These are phyloP conservation scores for Sardinella longiceps DNA, from an alignment of 2,797 vertebrate genomes.

Conservation along the genomic window DNA sequence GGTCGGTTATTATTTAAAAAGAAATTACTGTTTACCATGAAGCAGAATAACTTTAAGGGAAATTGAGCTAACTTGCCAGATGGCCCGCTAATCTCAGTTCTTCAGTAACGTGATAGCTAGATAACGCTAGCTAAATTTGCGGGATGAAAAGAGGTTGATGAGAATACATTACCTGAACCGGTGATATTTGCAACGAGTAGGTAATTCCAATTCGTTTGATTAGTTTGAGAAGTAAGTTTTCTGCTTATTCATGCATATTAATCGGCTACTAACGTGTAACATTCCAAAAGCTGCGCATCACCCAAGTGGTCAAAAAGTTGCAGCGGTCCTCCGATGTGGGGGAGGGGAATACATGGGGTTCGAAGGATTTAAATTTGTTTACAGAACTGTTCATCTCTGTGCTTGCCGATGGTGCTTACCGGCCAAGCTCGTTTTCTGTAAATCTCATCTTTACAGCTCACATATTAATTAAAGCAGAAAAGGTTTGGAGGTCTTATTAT, in stretches of 20 bases:
- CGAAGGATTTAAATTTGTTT: background rate
- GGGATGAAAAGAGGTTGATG: background rate
- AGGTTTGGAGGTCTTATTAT: too few relatives aligned
- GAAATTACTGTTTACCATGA: too few relatives aligned
- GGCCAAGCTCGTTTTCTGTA: background rate
- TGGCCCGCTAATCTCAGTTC: background rate
- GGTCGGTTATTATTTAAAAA: too few relatives aligned
- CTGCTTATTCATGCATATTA: background rate
- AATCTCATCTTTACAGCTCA: background rate
- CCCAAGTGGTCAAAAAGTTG: conserved; percentile 15
- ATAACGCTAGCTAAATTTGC: background rate
- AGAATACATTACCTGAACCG: background rate
- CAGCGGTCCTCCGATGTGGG: background rate
- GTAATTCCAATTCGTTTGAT: background rate
- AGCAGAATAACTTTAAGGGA: background rate
- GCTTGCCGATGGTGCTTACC: background rate
- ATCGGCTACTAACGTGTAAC: background rate
- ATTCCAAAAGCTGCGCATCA: background rate
- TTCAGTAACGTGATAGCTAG: background rate
- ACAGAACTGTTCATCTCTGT: background rate
- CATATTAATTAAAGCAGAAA: too few relatives aligned
- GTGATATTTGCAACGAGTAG: background rate
- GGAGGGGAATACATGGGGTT: conserved; percentile 3
- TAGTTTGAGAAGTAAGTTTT: background rate
- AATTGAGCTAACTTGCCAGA: background rate